These are phyloP conservation scores for Dascyllus trimaculatus DNA, from an alignment of 2,113 vertebrate species.

Conservation along the genomic window DNA sequence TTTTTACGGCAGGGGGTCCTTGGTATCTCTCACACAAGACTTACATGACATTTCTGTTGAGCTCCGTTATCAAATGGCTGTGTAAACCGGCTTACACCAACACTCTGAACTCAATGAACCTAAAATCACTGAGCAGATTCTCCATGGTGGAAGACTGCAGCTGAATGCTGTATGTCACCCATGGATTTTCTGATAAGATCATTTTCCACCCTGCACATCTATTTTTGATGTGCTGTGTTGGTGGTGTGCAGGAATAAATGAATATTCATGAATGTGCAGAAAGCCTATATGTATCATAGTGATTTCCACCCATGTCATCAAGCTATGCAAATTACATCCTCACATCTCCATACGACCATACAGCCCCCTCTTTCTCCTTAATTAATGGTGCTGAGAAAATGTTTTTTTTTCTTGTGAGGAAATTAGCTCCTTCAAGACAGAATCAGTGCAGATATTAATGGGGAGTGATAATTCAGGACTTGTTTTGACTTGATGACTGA, in stretches of 20 bases:
- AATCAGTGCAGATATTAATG: constrained; percentile 61
- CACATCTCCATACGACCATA: constrained; percentile 59
- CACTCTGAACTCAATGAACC: constrained; percentile 62
- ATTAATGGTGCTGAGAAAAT: constrained; percentile 74
- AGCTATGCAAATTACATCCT: constrained; percentile 74
- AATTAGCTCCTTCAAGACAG: constrained; percentile 50
- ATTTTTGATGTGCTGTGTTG: constrained; percentile 70
- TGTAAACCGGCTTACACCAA: constrained; percentile 58
- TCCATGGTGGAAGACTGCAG: constrained; percentile 35
- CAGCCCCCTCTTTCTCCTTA: constrained; percentile 56
- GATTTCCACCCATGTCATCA: constrained; percentile 77
- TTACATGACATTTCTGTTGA: constrained; percentile 67
- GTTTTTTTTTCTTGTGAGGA: constrained; percentile 47
- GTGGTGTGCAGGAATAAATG: constrained; percentile 53
- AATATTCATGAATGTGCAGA: constrained; percentile 74
- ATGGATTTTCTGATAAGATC: constrained; percentile 71
- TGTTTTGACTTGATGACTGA: constrained; percentile 45
- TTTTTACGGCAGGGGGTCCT: constrained; percentile 50
- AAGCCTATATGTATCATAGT: constrained; percentile 66
- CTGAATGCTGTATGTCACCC: constrained; percentile 44
- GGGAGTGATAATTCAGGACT: constrained; percentile 51
- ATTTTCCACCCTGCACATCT: constrained; percentile 60
- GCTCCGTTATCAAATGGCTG: constrained; percentile 55
- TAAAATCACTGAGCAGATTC: constrained; percentile 57
- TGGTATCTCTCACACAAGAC: constrained; percentile 55